Evolutionary conservation across 2,797 vertebrate species (phyloP).

Genomic region (Erithacus rubecula): DNA sequence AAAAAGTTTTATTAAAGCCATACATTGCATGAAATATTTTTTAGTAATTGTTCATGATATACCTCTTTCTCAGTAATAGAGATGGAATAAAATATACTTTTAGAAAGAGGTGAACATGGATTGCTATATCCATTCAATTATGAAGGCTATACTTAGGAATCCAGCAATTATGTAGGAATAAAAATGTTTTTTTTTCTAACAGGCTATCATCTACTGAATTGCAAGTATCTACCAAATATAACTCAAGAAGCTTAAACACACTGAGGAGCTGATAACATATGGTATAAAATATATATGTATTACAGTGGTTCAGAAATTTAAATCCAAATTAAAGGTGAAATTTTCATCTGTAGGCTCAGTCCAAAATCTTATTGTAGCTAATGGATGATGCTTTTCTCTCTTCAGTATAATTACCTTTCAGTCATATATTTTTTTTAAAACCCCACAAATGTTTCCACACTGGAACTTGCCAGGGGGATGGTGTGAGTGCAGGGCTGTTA

Average conservation of each 20-base stretch:
- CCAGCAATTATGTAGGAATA: constrained; percentile 27
- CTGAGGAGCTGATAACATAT: background rate
- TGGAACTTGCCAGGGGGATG: background rate
- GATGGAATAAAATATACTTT: background rate
- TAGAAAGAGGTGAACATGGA: background rate
- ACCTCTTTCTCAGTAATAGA: constrained; percentile 1
- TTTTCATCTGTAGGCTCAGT: background rate
- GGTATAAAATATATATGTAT: background rate
- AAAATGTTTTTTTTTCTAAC: background rate
- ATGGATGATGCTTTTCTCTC: background rate
- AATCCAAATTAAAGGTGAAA: background rate
- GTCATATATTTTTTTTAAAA: background rate
- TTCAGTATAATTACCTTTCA: background rate
- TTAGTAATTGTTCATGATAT: background rate
- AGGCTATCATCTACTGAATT: constrained; percentile 9
- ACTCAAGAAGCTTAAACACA: background rate
- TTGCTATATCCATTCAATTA: constrained; percentile 29
- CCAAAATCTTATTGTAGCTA: background rate
- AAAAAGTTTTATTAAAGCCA: constrained; percentile 6
- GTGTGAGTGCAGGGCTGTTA: background rate
- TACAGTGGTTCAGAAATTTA: background rate
- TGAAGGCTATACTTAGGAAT: background rate
- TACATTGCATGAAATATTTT: background rate
- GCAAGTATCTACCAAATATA: constrained; percentile 4
- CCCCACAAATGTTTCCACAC: background rate